A percentile compares a stretch with the other conserved stretches of the same genome.
Conservation (phyloP, 2,797 vertebrate species). For the Clarias laeviceps region DNA sequence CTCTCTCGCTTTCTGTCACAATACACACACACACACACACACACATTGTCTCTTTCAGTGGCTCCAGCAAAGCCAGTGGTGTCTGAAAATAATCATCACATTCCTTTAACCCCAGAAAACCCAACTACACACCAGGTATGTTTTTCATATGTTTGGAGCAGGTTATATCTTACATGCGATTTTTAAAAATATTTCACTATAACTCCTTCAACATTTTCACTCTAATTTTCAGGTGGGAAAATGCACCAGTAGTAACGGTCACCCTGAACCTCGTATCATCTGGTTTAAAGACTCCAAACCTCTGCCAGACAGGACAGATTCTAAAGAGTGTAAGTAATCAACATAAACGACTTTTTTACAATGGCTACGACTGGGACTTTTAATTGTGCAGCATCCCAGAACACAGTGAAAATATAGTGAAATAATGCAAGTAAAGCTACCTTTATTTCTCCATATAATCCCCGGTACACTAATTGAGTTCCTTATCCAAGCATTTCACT, state of each 20-base stretch:
- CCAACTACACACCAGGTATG: constrained; percentile 64
- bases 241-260: constrained; percentile 78
- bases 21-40: too few relatives aligned
- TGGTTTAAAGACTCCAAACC: constrained; percentile 81
- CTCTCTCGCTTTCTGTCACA: background rate
- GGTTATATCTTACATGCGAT: background rate
- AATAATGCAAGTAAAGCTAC: too few relatives aligned
- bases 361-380: background rate
- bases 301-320: constrained; percentile 73
- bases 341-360: background rate
- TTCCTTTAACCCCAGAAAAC: constrained; percentile 51
- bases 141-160: background rate
- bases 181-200: background rate
- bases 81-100: constrained; percentile 63
- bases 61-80: constrained; percentile 74
- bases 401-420: too few relatives aligned
- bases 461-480: too few relatives aligned
- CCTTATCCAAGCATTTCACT: too few relatives aligned
- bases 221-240: constrained; percentile 74
- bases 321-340: constrained; percentile 69
- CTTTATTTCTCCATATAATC: too few relatives aligned
- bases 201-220: background rate
- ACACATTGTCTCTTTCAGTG: constrained; percentile 57
- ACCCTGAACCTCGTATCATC: constrained; percentile 78
- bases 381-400: too few relatives aligned